Conservation (phyloP, 2,888 invertebrate species). For the Athalia circularis region DNA sequence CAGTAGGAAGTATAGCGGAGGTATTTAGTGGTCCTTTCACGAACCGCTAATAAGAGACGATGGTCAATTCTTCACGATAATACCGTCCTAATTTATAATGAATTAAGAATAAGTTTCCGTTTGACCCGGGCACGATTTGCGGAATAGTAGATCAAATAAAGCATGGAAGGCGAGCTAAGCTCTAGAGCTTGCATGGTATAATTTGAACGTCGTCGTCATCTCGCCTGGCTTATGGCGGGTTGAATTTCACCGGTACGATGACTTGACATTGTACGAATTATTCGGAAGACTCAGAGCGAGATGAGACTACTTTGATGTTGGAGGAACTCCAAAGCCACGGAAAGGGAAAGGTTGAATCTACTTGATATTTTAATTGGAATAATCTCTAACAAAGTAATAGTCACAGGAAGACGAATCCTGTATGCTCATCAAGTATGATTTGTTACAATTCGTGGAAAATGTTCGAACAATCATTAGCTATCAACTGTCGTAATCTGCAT, state of each 20-base stretch:
- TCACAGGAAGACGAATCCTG: neutral
- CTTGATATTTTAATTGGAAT: slow-evolving; percentile 24
- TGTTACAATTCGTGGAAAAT: no score
- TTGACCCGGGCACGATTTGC: slow-evolving; percentile 11
- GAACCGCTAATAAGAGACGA: slow-evolving; percentile 26
- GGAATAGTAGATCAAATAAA: slow-evolving; percentile 41
- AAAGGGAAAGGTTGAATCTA: slow-evolving; percentile 6
- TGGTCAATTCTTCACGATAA: slow-evolving; percentile 32
- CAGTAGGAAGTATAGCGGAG: neutral
- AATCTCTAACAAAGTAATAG: neutral
- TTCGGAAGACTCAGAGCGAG: neutral
- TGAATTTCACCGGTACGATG: slow-evolving; percentile 26
- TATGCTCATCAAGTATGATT: no score
- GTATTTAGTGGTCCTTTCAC: slow-evolving; percentile 31
- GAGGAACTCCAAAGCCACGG: neutral
- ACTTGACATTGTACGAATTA: slow-evolving; percentile 15
- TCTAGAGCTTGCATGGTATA: no score
- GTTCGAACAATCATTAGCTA: no score
- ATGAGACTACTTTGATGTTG: slow-evolving; percentile 31
- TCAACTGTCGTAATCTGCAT: no score
- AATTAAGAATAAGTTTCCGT: slow-evolving; percentile 3
- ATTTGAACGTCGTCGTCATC: neutral
- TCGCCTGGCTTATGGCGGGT: slow-evolving; percentile 12
- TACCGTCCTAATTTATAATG: slow-evolving; percentile 28
- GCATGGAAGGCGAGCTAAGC: neutral